Base-by-base conservation (phyloP, 1,140 invertebrate genomes). In the Mercenaria mercenaria region DNA sequence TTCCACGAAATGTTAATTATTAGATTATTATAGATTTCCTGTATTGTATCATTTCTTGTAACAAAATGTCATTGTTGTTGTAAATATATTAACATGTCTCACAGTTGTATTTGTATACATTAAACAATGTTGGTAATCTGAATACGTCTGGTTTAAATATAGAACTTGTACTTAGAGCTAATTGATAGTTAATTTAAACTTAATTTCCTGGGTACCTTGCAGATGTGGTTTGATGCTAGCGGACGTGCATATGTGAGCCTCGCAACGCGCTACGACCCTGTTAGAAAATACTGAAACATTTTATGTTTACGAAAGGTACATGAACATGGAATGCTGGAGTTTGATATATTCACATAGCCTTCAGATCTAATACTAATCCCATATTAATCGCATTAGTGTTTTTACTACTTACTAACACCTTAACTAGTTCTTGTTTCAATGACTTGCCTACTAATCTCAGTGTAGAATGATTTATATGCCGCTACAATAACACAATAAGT, bases 191-290 rank as follows among this genome's bases (percentile, higher is more conserved):
- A n/a, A n/a, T n/a, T n/a, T n/a, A n/a, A n/a, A n/a, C n/a, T n/a
- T n/a, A n/a, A n/a, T 67, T 67, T 67, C 11, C 67, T 72, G 67
- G 67, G 34, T 72, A 41, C 67, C 18, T 89, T 91, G 32, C 93
- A 94, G 93, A 93, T 94, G 91, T 94, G 94, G 94, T 94, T 94
- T 92, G 94, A 94, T 85, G 90, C 93, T 13, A 93, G 83, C 76
- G 94, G 94, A 15, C 88, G 94, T 77, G 94, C 93, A 11, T 94
- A 94, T 59, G 93, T 94, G 59, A 94, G 93, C 88, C 74, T 94
- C 56, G 94, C 94, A 26, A 93, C 93, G 37, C 92, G 94, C 23
- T 94, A 94, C 82, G 94, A 94, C 26, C 90, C 92, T 23, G 76
- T 93, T 50, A 92, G 74, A 81, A 93, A 93, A 76, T 93, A 90